Percentiles rank a stretch among this genome's conserved stretches.
Evolutionary conservation across 2,888 invertebrate genomes (phyloP).

Genomic region (Mellilla xanthometata): DNA sequence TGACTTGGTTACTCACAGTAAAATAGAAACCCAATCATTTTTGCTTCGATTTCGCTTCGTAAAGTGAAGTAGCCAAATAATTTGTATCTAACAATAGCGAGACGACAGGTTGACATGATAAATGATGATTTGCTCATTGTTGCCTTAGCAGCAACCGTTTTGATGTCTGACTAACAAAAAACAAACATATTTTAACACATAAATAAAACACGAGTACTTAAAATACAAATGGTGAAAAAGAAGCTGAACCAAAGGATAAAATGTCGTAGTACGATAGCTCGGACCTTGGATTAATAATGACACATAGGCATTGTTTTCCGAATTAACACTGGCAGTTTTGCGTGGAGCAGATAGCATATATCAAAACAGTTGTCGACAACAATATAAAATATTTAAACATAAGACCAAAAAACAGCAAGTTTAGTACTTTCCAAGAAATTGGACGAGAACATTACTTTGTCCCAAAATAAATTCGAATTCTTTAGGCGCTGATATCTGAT

Average conservation of each 20-base stretch:
- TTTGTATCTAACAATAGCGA: slow-evolving; percentile 18
- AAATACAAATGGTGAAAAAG: too few species aligned
- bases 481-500: slow-evolving; percentile 21
- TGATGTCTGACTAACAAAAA: too few species aligned
- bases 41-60: background rate
- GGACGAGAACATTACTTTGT: slow-evolving; percentile 31
- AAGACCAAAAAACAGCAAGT: slow-evolving; percentile 5
- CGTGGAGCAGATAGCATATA: too few species aligned
- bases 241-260: too few species aligned
- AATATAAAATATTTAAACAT: background rate
- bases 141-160: background rate
- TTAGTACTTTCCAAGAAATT: slow-evolving; percentile 18
- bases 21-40: background rate
- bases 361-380: too few species aligned
- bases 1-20: too few species aligned
- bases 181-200: too few species aligned
- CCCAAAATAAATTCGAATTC: slow-evolving; percentile 34
- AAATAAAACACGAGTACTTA: too few species aligned
- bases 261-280: too few species aligned
- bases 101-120: slow-evolving; percentile 16
- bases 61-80: slow-evolving; percentile 8
- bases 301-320: too few species aligned
- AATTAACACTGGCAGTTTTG: too few species aligned
- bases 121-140: slow-evolving; percentile 15
- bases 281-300: too few species aligned